phyloP scores from a whole-genome alignment of 92 coral and sea anemone species.

The Bergia sp. region DNA sequence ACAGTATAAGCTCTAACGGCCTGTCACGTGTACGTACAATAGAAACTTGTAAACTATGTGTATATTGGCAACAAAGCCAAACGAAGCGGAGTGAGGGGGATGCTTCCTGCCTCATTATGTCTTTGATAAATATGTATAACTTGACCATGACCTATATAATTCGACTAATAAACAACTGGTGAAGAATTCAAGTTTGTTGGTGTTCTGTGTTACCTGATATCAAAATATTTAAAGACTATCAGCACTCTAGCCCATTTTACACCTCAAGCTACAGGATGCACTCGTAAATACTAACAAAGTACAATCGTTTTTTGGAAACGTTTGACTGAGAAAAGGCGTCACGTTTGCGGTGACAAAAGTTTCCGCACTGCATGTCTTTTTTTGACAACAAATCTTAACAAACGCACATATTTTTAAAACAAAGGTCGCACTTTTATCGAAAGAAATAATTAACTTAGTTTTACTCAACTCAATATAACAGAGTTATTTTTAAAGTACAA shows the following conservation, averaged over 20 bases:
- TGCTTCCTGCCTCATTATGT: constrained; percentile 1
- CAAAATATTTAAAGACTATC: neutral
- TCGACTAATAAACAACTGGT: constrained; percentile 33
- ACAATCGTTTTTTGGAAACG: neutral
- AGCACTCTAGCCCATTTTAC: neutral
- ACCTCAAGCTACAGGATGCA: neutral
- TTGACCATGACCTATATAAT: neutral
- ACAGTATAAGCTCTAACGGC: constrained; percentile 67
- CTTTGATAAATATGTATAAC: constrained; percentile 13
- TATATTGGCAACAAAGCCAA: constrained; percentile 30
- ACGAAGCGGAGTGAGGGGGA: neutral
- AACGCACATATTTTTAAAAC: neutral
- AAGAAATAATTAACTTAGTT: neutral
- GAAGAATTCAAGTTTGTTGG: constrained; percentile 25
- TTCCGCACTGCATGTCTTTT: neutral
- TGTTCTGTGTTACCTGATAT: constrained; percentile 10
- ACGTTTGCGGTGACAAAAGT: neutral
- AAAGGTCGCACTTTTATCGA: neutral
- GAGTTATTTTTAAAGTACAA: neutral
- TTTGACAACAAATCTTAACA: neutral
- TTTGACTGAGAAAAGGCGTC: constrained; percentile 14
- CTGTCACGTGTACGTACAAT: constrained; percentile 81
- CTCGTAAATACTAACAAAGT: neutral
- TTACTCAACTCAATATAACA: neutral
- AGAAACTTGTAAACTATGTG: constrained; percentile 54